phyloP scores from a whole-genome alignment of 92 coral and sea anemone species.

The Porites cylindrica region DNA sequence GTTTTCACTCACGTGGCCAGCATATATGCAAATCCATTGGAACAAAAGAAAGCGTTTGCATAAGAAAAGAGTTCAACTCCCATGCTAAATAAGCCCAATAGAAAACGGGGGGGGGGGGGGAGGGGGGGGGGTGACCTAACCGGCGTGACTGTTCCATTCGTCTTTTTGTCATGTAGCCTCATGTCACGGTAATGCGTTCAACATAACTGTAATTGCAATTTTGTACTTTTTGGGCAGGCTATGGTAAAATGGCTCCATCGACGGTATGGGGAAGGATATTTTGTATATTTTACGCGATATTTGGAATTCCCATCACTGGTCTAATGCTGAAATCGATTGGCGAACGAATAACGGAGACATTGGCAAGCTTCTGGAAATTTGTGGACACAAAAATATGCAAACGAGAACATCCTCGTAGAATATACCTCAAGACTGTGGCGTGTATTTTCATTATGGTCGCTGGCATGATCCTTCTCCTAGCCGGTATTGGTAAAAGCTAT shows the following conservation, averaged over 20 bases:
- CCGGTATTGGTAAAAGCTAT: constrained; percentile 89
- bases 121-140: too few relatives aligned
- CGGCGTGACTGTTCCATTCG: too few relatives aligned
- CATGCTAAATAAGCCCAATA: too few relatives aligned
- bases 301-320: constrained; percentile 99
- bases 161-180: not conserved
- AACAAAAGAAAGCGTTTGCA: too few relatives aligned
- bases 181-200: not conserved
- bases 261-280: constrained; percentile 96
- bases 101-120: too few relatives aligned
- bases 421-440: constrained; percentile 86
- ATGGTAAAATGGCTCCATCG: constrained; percentile 97
- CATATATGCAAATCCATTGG: too few relatives aligned
- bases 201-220: not conserved
- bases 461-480: constrained; percentile 80
- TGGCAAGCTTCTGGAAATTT: constrained; percentile 80
- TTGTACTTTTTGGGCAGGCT: constrained; percentile 62
- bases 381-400: constrained; percentile 81
- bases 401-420: constrained; percentile 77
- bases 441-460: constrained; percentile 85
- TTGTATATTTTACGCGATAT: constrained; percentile 97
- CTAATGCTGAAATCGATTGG: constrained; percentile 99
- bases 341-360: constrained; percentile 91
- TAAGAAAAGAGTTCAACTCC: too few relatives aligned
- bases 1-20: too few relatives aligned